A percentile compares a stretch with the other conserved stretches of the same genome.
phyloP scores from a whole-genome alignment of 2,888 invertebrate genomes.

The Timandra comae region DNA sequence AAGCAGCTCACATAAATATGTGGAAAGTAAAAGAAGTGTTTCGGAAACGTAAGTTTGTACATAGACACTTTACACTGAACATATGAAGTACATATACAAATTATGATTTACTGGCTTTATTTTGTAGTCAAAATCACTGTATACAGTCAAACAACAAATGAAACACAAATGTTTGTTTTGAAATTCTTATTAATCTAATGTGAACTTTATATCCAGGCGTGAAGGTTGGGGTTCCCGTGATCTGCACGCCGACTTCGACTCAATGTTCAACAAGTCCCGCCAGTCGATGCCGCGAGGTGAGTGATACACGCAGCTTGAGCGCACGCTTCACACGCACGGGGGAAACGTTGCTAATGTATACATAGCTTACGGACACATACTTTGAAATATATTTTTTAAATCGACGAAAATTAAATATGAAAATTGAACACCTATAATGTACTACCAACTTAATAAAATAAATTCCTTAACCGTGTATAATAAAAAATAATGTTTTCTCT shows the following conservation, averaged over 20 bases:
- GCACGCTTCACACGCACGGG: constrained; percentile 36
- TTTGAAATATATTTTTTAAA: too few relatives aligned
- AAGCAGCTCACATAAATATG: constrained; percentile 67
- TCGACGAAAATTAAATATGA: too few relatives aligned
- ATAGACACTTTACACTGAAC: too few relatives aligned
- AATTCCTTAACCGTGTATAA: too few relatives aligned
- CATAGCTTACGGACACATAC: constrained; percentile 19
- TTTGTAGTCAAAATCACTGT: too few relatives aligned
- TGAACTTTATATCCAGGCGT: constrained; percentile 40
- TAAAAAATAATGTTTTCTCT: too few relatives aligned
- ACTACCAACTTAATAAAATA: constrained; percentile 18
- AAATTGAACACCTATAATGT: too few relatives aligned
- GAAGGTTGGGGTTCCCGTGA: constrained; percentile 80
- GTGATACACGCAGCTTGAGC: constrained; percentile 32
- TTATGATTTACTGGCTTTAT: too few relatives aligned
- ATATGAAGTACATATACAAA: too few relatives aligned
- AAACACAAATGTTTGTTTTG: too few relatives aligned
- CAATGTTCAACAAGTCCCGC: constrained; percentile 79
- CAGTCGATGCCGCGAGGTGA: constrained; percentile 84
- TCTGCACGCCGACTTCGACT: constrained; percentile 83
- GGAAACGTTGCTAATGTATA: constrained; percentile 62
- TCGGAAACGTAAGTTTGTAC: constrained; percentile 74
- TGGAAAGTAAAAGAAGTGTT: constrained; percentile 70
- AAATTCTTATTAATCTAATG: constrained; percentile 2
- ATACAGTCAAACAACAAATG: too few relatives aligned